Percentiles rank a stretch among this genome's conserved stretches.
Conservation (phyloP, 2,888 invertebrate genomes). For the Philhelius pedissequus region DNA sequence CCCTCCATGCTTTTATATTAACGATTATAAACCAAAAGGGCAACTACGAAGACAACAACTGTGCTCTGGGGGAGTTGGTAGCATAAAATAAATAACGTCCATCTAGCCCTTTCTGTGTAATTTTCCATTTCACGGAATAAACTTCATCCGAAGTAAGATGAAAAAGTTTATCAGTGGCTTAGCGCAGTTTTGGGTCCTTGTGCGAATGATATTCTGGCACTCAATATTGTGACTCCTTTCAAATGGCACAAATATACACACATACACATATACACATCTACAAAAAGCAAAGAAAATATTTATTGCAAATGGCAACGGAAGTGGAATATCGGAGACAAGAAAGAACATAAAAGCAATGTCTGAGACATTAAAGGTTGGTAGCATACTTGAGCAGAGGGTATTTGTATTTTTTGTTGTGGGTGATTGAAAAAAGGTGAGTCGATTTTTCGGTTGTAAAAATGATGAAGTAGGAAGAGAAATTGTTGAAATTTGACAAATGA, state of each 20-base stretch:
- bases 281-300: not conserved
- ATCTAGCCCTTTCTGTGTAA: slow-evolving; percentile 4
- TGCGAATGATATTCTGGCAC: slow-evolving; percentile 30
- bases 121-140: slow-evolving; percentile 54
- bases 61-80: not conserved
- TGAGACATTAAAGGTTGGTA: not conserved
- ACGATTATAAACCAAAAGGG: not conserved
- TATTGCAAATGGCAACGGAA: slow-evolving; percentile 20
- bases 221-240: slow-evolving; percentile 30
- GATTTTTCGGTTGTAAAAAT: not conserved
- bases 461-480: not conserved
- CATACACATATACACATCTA: not conserved
- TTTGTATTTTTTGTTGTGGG: not conserved
- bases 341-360: slow-evolving; percentile 11
- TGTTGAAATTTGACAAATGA: slow-evolving; percentile 26
- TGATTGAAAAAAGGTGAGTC: slow-evolving; percentile 58
- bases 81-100: slow-evolving; percentile 33
- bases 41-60: not conserved
- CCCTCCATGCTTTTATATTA: not conserved
- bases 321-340: slow-evolving; percentile 7
- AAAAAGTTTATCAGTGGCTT: slow-evolving; percentile 17
- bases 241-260: not conserved
- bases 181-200: slow-evolving; percentile 23
- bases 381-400: not conserved
- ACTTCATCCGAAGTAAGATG: slow-evolving; percentile 38